These are phyloP conservation scores for Saccostrea cuccullata DNA, from an alignment of 1,140 invertebrate genomes.

Conservation along the genomic window DNA sequence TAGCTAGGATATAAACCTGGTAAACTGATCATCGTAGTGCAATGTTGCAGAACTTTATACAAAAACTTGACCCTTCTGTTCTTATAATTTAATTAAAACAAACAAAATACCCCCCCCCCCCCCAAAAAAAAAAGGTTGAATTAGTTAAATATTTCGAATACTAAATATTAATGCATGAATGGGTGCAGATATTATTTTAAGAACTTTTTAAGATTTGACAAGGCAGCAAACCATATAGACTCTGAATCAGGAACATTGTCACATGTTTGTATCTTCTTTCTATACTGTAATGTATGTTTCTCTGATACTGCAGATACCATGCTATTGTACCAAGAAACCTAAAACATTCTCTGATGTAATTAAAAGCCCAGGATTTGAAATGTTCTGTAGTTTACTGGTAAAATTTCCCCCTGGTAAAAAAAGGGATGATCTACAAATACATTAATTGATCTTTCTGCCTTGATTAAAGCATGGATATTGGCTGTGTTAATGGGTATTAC, in stretches of 20 bases:
- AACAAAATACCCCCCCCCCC: too few species aligned
- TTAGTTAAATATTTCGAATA: too few species aligned
- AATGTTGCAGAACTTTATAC: neutral
- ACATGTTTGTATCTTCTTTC: too few species aligned
- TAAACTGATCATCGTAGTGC: neutral
- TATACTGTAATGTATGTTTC: neutral
- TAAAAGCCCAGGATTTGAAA: neutral
- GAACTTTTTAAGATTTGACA: too few species aligned
- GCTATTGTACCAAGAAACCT: neutral
- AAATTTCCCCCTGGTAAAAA: constrained; percentile 4
- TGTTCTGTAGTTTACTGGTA: neutral
- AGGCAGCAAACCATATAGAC: too few species aligned
- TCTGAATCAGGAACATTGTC: too few species aligned
- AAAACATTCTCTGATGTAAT: neutral
- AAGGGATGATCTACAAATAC: constrained; percentile 14
- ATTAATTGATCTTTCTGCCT: constrained; percentile 31
- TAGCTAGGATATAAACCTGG: neutral
- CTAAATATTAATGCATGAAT: too few species aligned
- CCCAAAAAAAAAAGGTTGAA: too few species aligned
- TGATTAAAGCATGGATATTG: constrained; percentile 18
- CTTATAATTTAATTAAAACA: too few species aligned
- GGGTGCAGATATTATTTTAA: too few species aligned
- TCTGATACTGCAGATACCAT: neutral
- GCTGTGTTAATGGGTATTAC: constrained; percentile 14
- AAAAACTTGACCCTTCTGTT: too few species aligned